phyloP scores from a whole-genome alignment of 2,888 invertebrate species.

The Epsilonema sp. region DNA sequence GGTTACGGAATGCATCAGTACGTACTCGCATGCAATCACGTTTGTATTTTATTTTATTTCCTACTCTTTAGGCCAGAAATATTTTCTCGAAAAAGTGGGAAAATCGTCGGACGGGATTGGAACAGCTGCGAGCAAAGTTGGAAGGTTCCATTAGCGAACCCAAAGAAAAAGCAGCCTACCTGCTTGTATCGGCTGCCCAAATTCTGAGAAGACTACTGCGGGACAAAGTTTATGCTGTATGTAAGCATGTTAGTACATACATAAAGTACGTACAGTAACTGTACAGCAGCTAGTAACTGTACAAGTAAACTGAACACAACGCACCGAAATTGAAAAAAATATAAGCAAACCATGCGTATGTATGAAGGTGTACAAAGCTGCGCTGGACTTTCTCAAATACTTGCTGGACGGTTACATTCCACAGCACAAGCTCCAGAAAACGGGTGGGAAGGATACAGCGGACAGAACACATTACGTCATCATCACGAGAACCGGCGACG shows the following conservation, averaged over 20 bases:
- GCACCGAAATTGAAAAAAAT: too few relatives aligned
- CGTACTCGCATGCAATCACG: too few relatives aligned
- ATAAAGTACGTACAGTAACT: too few relatives aligned
- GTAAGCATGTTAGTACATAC: too few relatives aligned
- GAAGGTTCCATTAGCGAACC: background rate
- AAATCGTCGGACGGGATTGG: background rate
- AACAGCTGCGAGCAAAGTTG: background rate
- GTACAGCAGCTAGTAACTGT: too few relatives aligned
- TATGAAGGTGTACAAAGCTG: background rate
- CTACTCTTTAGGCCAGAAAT: background rate
- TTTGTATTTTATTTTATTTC: too few relatives aligned
- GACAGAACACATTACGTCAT: conserved; percentile 9
- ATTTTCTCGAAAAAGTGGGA: conserved; percentile 7
- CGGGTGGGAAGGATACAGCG: background rate
- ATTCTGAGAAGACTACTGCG: conserved; percentile 3
- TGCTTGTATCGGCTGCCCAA: background rate
- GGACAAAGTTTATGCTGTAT: conserved; percentile 6
- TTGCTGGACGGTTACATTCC: background rate
- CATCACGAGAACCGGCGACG: conserved; percentile 13
- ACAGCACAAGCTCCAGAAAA: conserved; percentile 1
- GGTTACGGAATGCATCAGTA: too few relatives aligned
- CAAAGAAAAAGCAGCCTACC: conserved; percentile 3
- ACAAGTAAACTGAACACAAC: too few relatives aligned
- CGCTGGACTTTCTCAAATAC: background rate
- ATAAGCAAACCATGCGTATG: too few relatives aligned